A percentile compares a stretch with the other conserved stretches of the same genome.
Conservation (phyloP, 53 echinoderm and acorn worm genomes). For the Hippasteria phrygiana region DNA sequence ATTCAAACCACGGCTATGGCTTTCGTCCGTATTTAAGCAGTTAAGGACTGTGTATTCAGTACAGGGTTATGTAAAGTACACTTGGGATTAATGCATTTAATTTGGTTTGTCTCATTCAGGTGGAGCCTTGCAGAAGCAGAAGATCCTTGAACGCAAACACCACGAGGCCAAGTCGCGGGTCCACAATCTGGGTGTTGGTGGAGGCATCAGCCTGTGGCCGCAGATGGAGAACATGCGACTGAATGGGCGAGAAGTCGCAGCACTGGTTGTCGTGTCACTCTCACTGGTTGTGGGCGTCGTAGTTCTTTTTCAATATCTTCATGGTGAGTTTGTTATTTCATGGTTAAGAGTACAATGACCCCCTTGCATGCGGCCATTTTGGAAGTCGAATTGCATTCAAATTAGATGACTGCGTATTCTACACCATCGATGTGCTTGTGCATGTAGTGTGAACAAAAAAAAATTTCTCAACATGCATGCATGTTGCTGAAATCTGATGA, state of each 20-base stretch:
- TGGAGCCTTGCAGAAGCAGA: slow-evolving; percentile 77
- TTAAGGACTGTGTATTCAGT: too few relatives aligned
- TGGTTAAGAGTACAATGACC: too few relatives aligned
- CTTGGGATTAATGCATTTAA: neutral
- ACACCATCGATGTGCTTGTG: too few relatives aligned
- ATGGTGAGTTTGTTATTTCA: slow-evolving; percentile 85
- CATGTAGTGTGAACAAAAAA: too few relatives aligned
- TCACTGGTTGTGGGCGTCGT: slow-evolving; percentile 50
- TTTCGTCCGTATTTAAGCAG: too few relatives aligned
- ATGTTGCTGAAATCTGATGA: too few relatives aligned
- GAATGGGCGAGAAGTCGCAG: slow-evolving; percentile 59
- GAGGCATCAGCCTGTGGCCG: slow-evolving; percentile 86
- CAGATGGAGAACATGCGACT: slow-evolving; percentile 90
- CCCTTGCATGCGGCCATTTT: too few relatives aligned
- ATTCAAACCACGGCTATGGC: too few relatives aligned
- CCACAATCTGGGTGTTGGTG: slow-evolving; percentile 69
- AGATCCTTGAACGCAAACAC: slow-evolving; percentile 77
- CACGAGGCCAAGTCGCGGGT: slow-evolving; percentile 82
- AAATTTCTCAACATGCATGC: too few relatives aligned
- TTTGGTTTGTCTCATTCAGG: slow-evolving; percentile 49
- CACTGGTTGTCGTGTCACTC: slow-evolving; percentile 48
- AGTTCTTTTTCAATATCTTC: slow-evolving; percentile 61
- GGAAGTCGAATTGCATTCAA: too few relatives aligned
- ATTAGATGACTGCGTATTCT: too few relatives aligned
- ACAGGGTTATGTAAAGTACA: too few relatives aligned